Evolutionary conservation across 2,888 invertebrate genomes (phyloP), one percentile per base, ranked within the genome.

Genomic region (Gymnosoma rotundatum): DNA sequence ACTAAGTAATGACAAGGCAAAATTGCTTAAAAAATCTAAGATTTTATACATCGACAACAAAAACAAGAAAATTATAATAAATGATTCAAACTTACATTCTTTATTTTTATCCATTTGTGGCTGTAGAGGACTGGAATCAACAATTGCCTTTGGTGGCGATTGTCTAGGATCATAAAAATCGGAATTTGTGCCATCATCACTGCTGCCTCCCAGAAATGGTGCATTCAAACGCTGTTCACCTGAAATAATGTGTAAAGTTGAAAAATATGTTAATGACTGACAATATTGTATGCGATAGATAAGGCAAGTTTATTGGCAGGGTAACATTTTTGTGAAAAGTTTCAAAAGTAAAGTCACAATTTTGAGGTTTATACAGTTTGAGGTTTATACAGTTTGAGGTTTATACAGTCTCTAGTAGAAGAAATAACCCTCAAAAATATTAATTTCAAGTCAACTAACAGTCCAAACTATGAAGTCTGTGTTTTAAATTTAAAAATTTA

Each of bases 81-180:
- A 64, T 45, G 8, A 2, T 45, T 54, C 21, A 20, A 18, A 95
- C 98, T 97, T 93, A 98, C 98, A 98, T 95, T 98, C 98, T 94
- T 98, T 98, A 93, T 98, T 98, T 93, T 97, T 97, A 93, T 98
- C 98, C 95, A 98, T 97, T 91, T 96, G 95, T 89, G 97, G 96
- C 91, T 97, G 97, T 89, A 98, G 94, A 66, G 98, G 98, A 90
- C 97, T 97, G 91, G 98, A 97, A 93, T 98, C 98, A 90, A 98
- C 97, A 93, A 97, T 95, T 91, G 97, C 97, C 93, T 97, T 97
- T 88, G 97, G 97, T 90, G 98, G 97, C 88, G 97, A 97, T 91
- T 91, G 92, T 88, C 92, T 89, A 83, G 91, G 89, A 88, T 92
- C 92, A 87, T 91, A 92, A 88, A 89, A 90, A 88, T 91, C 91